phyloP scores from a whole-genome alignment of 2,888 invertebrate species.

The Arctia plantaginis region DNA sequence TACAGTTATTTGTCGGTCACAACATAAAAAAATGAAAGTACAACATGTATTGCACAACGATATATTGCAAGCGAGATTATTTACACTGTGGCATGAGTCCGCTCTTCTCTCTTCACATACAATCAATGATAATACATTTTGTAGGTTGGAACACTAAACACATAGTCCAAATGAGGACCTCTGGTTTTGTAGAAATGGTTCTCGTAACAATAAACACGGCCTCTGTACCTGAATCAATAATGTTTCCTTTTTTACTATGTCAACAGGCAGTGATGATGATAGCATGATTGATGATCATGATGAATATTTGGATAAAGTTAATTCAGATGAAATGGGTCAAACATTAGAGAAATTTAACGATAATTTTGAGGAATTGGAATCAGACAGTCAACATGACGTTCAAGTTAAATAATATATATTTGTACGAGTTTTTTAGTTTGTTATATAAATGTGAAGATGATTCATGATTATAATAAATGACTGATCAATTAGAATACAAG shows the following conservation, averaged over 20 bases:
- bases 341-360: background rate
- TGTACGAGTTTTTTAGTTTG: background rate
- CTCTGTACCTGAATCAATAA: conserved; percentile 86
- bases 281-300: conserved; percentile 7
- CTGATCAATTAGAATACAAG: conserved; percentile 17
- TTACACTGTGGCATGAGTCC: conserved; percentile 62
- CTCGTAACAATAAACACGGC: conserved; percentile 85
- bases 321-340: background rate
- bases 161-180: conserved; percentile 82
- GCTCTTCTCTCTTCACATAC: conserved; percentile 58
- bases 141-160: conserved; percentile 84
- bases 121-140: conserved; percentile 84
- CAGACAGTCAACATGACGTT: background rate
- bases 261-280: conserved; percentile 39
- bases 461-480: conserved; percentile 21
- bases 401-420: background rate
- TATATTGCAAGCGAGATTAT: conserved; percentile 70
- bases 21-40: conserved; percentile 75
- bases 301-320: background rate
- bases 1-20: conserved; percentile 75
- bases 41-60: conserved; percentile 65
- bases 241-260: conserved; percentile 58
- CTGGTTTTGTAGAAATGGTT: conserved; percentile 86
- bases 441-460: conserved; percentile 7
- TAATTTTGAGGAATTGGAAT: background rate